These are phyloP conservation scores for Anneissia japonica DNA, from an alignment of 35 echinoderm and acorn worm genomes.

Conservation along the genomic window DNA sequence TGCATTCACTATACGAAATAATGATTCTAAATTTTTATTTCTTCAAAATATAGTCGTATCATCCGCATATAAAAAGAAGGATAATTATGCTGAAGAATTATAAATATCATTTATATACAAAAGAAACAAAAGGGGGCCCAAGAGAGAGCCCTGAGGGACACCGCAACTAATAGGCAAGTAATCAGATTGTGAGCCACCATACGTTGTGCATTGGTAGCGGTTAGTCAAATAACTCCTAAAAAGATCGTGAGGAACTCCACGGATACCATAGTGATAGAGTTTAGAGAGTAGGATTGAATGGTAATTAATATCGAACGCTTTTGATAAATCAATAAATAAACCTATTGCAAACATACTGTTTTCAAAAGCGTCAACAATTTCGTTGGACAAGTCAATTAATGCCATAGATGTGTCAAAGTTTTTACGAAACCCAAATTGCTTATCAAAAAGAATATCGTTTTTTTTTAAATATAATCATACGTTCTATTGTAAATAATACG, in stretches of 20 bases:
- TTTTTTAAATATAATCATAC: slow-evolving; percentile 11
- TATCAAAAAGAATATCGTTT: slow-evolving; percentile 17
- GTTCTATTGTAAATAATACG: slow-evolving; percentile 17
- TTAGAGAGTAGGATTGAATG: slow-evolving; percentile 32
- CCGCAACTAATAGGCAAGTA: slow-evolving; percentile 15
- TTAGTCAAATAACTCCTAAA: slow-evolving; percentile 38
- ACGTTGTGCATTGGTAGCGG: slow-evolving; percentile 38
- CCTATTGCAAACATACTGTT: slow-evolving; percentile 11
- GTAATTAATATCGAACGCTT: slow-evolving; percentile 51
- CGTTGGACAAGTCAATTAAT: slow-evolving; percentile 17
- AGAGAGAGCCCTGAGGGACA: slow-evolving; percentile 38
- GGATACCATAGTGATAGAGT: slow-evolving; percentile 26
- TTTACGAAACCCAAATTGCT: slow-evolving; percentile 39
- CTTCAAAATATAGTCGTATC: too few species aligned
- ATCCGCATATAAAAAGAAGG: background rate
- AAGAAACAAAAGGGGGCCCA: slow-evolving; percentile 13
- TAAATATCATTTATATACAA: slow-evolving; percentile 39
- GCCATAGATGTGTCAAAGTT: slow-evolving; percentile 20
- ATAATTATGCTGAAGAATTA: slow-evolving; percentile 12
- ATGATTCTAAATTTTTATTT: too few species aligned
- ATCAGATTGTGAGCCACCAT: background rate
- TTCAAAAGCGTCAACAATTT: slow-evolving; percentile 9
- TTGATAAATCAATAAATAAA: slow-evolving; percentile 55
- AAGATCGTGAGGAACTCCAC: slow-evolving; percentile 6
- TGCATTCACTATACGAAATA: too few species aligned